phyloP scores from a whole-genome alignment of 2,797 vertebrate genomes.

The Sarcophilus harrisii region DNA sequence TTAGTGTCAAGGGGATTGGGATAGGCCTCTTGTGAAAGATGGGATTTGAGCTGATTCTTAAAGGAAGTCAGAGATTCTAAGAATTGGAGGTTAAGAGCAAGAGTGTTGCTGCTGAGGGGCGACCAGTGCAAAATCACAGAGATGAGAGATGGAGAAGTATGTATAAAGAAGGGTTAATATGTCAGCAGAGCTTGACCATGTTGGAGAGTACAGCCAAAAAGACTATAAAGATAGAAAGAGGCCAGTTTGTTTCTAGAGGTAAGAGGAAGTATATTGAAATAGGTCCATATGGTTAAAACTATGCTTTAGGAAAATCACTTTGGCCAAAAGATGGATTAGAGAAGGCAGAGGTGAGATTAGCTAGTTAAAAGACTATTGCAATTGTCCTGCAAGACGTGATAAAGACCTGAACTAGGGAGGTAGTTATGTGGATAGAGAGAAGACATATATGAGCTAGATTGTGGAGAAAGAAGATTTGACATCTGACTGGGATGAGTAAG shows the following conservation, averaged over 20 bases:
- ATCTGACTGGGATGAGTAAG: not conserved
- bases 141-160: not conserved
- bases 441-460: not conserved
- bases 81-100: not conserved
- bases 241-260: not conserved
- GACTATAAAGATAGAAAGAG: not conserved
- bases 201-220: not conserved
- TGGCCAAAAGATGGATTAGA: not conserved
- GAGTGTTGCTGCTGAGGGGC: not conserved
- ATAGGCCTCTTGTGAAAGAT: not conserved
- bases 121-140: not conserved
- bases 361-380: not conserved
- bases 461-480: not conserved
- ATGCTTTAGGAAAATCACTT: not conserved
- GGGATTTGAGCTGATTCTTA: not conserved
- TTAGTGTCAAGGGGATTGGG: not conserved
- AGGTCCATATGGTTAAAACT: not conserved
- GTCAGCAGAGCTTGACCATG: not conserved
- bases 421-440: not conserved
- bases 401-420: not conserved
- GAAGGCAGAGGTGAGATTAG: not conserved
- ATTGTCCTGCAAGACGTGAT: not conserved
- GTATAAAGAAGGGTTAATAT: not conserved
- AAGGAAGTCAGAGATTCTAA: not conserved
- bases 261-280: not conserved